Evolutionary conservation across 2,888 invertebrate genomes (phyloP), one percentile per base, ranked within the genome.

Genomic region (Epinotia bilunana): DNA sequence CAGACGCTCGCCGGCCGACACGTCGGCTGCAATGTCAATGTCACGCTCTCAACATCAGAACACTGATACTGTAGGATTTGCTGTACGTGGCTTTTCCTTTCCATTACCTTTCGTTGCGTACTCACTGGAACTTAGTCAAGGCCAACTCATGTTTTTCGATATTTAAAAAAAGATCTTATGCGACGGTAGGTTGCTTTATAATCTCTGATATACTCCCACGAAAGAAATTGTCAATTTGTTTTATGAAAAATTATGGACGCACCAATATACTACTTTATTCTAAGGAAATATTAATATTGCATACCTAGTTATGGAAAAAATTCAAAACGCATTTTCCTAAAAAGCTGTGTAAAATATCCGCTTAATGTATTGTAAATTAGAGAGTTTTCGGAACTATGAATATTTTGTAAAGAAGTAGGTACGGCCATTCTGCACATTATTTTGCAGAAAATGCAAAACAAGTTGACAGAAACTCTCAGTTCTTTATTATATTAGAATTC

Each of bases 21-120:
- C 64, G 33, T 77, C 74, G 60, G 57, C 16, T 33, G 18, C 88
- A 90, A 89, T 89, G 88, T 89, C 90, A 90, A 90, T 89, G 89
- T 88, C 88, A 88, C 86, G 84, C 83, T 83, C 80, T 78, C 82
- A 81, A 79, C 82, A 79, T 77, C 76, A 69, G 39, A 78, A 78
- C 81, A 80, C 33, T 23, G 65, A 18, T 18, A 60, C 58, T 69
- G 28, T 62, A 9, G 39, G 62, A 18, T 20, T 49, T 60, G 33
- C 53, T n/a, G 53, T 53, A 0, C 7, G n/a, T 53, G 53, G 53
- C 53, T 53, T 53, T 39, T 53, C n/a, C 53, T 53, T 39, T 53
- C n/a, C 53, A 5, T n/a, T n/a, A 49, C n/a, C 49, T 5, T 49
- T 49, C 1, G n/a, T 53, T n/a, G 53, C 13, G n/a, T 53, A 53